Evolutionary conservation across 2,113 vertebrate species (phyloP).

Genomic region (Pseudopipra pipra): DNA sequence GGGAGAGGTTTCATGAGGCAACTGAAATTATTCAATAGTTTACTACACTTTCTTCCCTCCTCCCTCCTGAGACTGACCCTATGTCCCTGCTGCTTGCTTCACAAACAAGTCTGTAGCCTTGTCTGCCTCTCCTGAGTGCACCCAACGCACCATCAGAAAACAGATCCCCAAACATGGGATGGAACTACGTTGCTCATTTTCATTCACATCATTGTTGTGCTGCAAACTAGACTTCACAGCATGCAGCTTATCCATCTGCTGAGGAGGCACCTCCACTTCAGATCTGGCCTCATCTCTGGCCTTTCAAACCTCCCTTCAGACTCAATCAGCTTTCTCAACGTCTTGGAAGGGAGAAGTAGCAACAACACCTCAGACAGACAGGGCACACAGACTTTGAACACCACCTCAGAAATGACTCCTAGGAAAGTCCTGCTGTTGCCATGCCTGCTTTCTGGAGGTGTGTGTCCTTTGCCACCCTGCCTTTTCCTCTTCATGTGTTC

Average conservation of each 20-base stretch:
- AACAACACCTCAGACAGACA: not conserved
- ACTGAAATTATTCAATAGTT: not conserved
- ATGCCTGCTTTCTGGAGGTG: not conserved
- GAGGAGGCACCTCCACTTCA: not conserved
- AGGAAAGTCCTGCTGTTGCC: not conserved
- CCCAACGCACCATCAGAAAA: not conserved
- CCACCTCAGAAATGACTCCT: fast-evolving
- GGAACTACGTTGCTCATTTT: not conserved
- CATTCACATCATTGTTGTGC: fast-evolving
- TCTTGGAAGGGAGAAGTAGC: not conserved
- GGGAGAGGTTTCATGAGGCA: not conserved
- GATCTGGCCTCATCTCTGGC: not conserved
- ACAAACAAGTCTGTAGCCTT: not conserved
- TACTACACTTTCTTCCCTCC: not conserved
- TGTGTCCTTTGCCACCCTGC: not conserved
- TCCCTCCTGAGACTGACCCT: not conserved
- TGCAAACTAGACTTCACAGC: not conserved
- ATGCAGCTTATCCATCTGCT: not conserved
- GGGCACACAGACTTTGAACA: not conserved
- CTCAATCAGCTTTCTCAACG: not conserved
- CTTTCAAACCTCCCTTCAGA: not conserved
- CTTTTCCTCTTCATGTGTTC: not conserved
- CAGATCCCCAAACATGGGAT: not conserved
- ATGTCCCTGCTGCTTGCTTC: not conserved
- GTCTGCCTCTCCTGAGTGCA: not conserved